phyloP scores from a whole-genome alignment of 2,888 invertebrate species.

The Cacoxenus indagator region DNA sequence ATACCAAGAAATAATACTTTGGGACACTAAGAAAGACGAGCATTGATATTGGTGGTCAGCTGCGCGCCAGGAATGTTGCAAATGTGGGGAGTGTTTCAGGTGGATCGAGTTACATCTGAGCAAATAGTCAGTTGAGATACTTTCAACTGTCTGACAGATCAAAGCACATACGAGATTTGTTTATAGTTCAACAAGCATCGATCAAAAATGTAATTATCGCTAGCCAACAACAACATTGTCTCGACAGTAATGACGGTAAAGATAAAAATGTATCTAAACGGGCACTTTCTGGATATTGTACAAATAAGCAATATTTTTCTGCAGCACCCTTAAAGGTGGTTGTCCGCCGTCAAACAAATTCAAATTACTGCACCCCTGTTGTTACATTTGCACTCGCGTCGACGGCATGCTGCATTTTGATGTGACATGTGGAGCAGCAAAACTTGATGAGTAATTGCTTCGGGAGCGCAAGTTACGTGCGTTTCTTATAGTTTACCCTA shows the following conservation, averaged over 20 bases:
- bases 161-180: too few species aligned
- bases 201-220: too few species aligned
- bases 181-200: too few species aligned
- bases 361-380: neutral
- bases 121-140: neutral
- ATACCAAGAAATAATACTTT: neutral
- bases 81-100: too few species aligned
- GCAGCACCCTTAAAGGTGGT: too few species aligned
- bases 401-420: slow-evolving; percentile 13
- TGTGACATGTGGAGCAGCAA: slow-evolving; percentile 6
- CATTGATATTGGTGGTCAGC: neutral
- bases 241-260: neutral
- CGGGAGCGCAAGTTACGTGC: neutral
- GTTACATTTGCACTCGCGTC: neutral
- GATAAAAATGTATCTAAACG: neutral
- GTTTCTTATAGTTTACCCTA: too few species aligned
- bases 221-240: neutral
- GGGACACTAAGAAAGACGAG: neutral
- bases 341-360: too few species aligned
- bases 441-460: neutral
- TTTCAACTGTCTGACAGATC: too few species aligned
- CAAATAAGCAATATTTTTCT: too few species aligned
- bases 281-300: too few species aligned
- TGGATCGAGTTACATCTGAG: slow-evolving; percentile 3
- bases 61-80: slow-evolving; percentile 4